Conservation (phyloP, 1,140 invertebrate genomes). For the Bombus superbus region DNA sequence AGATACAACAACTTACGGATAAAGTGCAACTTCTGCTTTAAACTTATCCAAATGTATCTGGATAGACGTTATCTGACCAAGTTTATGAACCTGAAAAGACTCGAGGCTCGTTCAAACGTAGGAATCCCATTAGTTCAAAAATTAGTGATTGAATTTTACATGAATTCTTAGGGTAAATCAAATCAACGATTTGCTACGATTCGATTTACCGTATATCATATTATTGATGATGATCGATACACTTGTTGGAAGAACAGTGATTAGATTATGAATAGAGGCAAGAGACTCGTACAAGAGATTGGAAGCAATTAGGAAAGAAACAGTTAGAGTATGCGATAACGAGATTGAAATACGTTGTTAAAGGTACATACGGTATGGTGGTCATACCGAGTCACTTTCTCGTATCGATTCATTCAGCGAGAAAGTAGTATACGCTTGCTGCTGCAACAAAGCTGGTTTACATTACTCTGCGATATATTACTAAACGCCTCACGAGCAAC, state of each 20-base stretch:
- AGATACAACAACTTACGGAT: neutral
- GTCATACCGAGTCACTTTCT: constrained; percentile 27
- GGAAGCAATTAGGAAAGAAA: constrained; percentile 38
- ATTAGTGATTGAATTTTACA: neutral
- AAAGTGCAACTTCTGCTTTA: too few species aligned
- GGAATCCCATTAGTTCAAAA: neutral
- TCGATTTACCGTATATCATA: constrained; percentile 37
- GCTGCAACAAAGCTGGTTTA: constrained; percentile 30
- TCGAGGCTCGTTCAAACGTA: constrained; percentile 30
- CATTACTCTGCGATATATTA: constrained; percentile 2
- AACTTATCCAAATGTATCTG: too few species aligned
- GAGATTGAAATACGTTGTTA: constrained; percentile 44
- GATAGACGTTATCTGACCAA: too few species aligned
- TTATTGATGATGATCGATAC: constrained; percentile 45
- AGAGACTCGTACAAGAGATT: constrained; percentile 57
- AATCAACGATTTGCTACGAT: neutral
- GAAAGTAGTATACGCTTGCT: constrained; percentile 9
- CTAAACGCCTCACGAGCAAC: neutral
- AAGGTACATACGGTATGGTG: constrained; percentile 11
- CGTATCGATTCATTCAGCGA: constrained; percentile 10
- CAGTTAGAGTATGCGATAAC: constrained; percentile 36
- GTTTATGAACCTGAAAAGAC: neutral
- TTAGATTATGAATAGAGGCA: constrained; percentile 39
- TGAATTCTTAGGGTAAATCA: constrained; percentile 27
- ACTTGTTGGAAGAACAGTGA: constrained; percentile 27